These are phyloP conservation scores for Anarrhichthys ocellatus DNA, from an alignment of 2,113 vertebrate species.

Conservation along the genomic window DNA sequence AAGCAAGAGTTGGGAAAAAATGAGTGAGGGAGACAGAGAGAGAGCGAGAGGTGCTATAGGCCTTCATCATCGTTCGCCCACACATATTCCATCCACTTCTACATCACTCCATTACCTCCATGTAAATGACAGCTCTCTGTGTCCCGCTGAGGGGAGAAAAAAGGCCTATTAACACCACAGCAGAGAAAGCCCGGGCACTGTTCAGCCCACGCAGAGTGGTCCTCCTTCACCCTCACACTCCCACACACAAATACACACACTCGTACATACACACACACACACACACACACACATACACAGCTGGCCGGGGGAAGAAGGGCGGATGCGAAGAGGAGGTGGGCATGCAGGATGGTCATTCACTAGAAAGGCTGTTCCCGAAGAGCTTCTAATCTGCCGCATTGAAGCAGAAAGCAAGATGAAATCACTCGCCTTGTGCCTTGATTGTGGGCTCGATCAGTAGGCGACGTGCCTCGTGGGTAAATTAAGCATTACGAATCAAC, in stretches of 20 bases:
- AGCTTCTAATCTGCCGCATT: slow-evolving; percentile 38
- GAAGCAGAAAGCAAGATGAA: slow-evolving; percentile 53
- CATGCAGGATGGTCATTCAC: slow-evolving; percentile 64
- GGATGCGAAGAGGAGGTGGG: slow-evolving; percentile 57
- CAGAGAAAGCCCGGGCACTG: slow-evolving; percentile 72
- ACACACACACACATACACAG: slow-evolving; percentile 57
- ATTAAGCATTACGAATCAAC: slow-evolving; percentile 22
- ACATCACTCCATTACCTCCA: slow-evolving; percentile 82
- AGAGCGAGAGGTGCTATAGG: slow-evolving; percentile 64
- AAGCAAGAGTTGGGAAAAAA: slow-evolving; percentile 49
- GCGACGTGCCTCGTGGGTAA: slow-evolving; percentile 21
- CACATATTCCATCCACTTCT: slow-evolving; percentile 81
- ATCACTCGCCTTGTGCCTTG: slow-evolving; percentile 37
- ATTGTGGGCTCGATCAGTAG: slow-evolving; percentile 25
- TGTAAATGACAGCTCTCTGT: slow-evolving; percentile 82
- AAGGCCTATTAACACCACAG: slow-evolving; percentile 79
- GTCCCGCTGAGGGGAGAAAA: slow-evolving; percentile 78
- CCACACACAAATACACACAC: slow-evolving; percentile 58
- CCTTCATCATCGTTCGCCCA: slow-evolving; percentile 76
- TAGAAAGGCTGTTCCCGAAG: slow-evolving; percentile 29
- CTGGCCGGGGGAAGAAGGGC: slow-evolving; percentile 63
- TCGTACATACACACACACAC: slow-evolving; percentile 32
- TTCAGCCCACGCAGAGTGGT: slow-evolving; percentile 80
- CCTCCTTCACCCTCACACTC: slow-evolving; percentile 77
- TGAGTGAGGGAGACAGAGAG: slow-evolving; percentile 27